Evolutionary conservation across 2,113 vertebrate species (phyloP).

Genomic region (Apteryx mantelli): DNA sequence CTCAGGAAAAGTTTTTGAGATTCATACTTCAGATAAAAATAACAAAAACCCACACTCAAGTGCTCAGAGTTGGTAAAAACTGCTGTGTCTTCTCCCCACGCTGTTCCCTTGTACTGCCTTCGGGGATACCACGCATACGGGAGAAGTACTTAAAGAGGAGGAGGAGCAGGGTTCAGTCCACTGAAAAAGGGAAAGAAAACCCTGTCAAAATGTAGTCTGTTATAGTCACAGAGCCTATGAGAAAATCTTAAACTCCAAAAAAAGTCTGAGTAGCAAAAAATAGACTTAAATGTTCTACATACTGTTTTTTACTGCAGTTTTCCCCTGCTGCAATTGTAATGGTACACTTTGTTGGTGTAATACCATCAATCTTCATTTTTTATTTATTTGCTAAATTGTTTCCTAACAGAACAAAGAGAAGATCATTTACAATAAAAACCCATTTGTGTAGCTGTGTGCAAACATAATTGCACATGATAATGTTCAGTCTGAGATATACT

Average conservation of each 20-base stretch:
- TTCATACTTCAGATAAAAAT: not conserved
- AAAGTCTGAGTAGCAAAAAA: not conserved
- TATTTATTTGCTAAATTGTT: slow-evolving; percentile 51
- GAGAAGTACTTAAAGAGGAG: not conserved
- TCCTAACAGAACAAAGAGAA: not conserved
- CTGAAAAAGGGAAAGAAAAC: not conserved
- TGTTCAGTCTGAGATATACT: not conserved
- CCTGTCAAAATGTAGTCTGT: not conserved
- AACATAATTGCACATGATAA: not conserved
- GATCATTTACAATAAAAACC: not conserved
- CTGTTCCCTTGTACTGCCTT: not conserved
- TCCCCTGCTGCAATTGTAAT: slow-evolving; percentile 11
- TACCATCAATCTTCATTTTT: slow-evolving; percentile 18
- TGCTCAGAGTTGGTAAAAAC: not conserved
- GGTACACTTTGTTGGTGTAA: not conserved
- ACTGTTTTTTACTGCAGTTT: not conserved
- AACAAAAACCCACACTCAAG: not conserved
- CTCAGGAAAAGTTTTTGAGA: not conserved
- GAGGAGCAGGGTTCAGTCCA: not conserved
- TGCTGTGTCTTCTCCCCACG: not conserved
- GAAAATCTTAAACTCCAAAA: not conserved
- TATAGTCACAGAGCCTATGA: not conserved
- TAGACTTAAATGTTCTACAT: not conserved
- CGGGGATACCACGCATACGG: not conserved
- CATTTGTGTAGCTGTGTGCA: not conserved